phyloP scores from a whole-genome alignment of 2,113 vertebrate genomes.

The rat (Rattus norvegicus) region GRCr8 NC_086033.1:20968001-20968500 shows the following conservation, averaged over 20 bases:
- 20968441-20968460: slow-evolving; percentile 98
- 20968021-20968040: slow-evolving; percentile 34
- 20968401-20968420: slow-evolving; percentile 95
- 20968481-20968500: slow-evolving; percentile 93
- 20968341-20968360: slow-evolving; percentile 5
- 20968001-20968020: slow-evolving; percentile 23
- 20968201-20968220: slow-evolving; percentile 95
- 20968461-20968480: slow-evolving; percentile 96
- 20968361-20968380: background rate
- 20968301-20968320: slow-evolving; percentile 16
- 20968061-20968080: slow-evolving; percentile 15
- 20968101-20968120: slow-evolving; percentile 73
- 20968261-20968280: slow-evolving; percentile 8
- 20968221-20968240: slow-evolving; percentile 94
- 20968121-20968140: slow-evolving; percentile 89
- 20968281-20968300: slow-evolving; percentile 48
- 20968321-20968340: slow-evolving; percentile 14
- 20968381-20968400: slow-evolving; percentile 85
- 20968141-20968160: slow-evolving; percentile 92
- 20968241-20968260: slow-evolving; percentile 91
- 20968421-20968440: slow-evolving; percentile 96
- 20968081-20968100: background rate
- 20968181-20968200: slow-evolving; percentile 97
- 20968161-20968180: slow-evolving; percentile 96
- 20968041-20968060: slow-evolving; percentile 16